Evolutionary conservation across 2,888 invertebrate genomes (phyloP).

Genomic region (Oligia fasciuncula): DNA sequence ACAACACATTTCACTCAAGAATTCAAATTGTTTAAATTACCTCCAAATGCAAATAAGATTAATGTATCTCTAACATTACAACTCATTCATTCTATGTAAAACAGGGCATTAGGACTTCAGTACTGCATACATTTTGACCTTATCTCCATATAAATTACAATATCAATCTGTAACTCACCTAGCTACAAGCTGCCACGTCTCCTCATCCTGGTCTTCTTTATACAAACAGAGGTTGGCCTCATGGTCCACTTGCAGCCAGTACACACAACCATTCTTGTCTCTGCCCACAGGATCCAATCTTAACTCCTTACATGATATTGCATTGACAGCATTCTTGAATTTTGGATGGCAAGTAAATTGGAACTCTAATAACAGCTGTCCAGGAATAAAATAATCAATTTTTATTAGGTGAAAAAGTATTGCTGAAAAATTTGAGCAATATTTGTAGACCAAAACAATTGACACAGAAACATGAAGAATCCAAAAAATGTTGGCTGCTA

Average conservation of each 20-base stretch:
- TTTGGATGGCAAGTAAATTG: constrained; percentile 98
- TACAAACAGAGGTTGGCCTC: constrained; percentile 97
- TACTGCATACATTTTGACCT: constrained; percentile 1
- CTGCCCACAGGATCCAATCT: constrained; percentile 97
- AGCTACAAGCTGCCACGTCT: constrained; percentile 98
- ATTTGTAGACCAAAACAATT: constrained; percentile 50
- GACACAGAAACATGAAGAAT: constrained; percentile 52
- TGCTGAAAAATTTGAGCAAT: constrained; percentile 2
- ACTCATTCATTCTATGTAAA: constrained; percentile 43
- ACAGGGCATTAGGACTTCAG: constrained; percentile 14
- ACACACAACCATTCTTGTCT: constrained; percentile 97
- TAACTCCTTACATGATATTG: constrained; percentile 94
- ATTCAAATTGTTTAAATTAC: constrained; percentile 8
- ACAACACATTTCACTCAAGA: background rate
- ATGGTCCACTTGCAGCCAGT: constrained; percentile 98
- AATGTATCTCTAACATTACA: constrained; percentile 2
- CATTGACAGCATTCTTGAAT: constrained; percentile 96
- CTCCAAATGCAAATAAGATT: constrained; percentile 24
- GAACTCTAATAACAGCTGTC: constrained; percentile 95
- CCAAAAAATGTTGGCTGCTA: constrained; percentile 52
- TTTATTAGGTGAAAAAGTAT: background rate
- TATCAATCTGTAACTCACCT: constrained; percentile 86
- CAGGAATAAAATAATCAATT: constrained; percentile 51
- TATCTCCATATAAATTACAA: constrained; percentile 12
- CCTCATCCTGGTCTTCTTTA: constrained; percentile 98